Base-by-base conservation (phyloP, 2,888 invertebrate genomes). In the Tiliacea citrago region DNA sequence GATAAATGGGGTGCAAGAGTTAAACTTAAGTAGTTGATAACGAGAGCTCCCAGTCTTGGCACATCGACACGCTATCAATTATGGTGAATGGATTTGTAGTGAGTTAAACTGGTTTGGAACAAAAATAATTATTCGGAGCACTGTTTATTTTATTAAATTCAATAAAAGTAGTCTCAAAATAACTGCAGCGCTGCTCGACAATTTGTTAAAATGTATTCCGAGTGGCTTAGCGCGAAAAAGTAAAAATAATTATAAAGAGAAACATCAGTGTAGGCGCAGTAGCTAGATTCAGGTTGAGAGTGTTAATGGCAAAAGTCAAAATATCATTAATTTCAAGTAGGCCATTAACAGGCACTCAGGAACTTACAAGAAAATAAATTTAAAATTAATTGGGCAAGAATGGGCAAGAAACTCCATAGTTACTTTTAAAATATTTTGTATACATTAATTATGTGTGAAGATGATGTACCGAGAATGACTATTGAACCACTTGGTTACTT, bases 1-100 rank as follows among this genome's bases (percentile, higher is more conserved):
- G 49, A 77, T 68, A 65, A 39, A 68, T 69, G 67, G 57, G 61
- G 45, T 57, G 62, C 39, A 58, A 57, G 55, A 77, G 53, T 51
- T 65, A 35, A 35, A 60, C 63, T 51, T 68, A 81, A 81, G 77
- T 81, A 53, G 58, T 68, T 77, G 82, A 68, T 80, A 80, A 80
- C 72, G 55, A 72, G 82, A 72, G 60, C 45, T 60, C 51, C n/a
- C 39, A 16, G 53, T 81, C 51, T 42, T 65, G 58, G 62, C 58
- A 70, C 18, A 65, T 81, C 47, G 82, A 81, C 39, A 65, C 67
- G 42, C 61, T 60, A 66, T 79, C 73, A 73, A 51, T 65, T 60
- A 65, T 51, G n/a, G 35, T 8, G 29, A 29, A 67, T 58, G 10
- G 61, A 62, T 53, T 2, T 58, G n/a, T 63, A 57, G 24, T n/a